Conservation (phyloP, 2,888 invertebrate genomes). For the Girardia tigrina region DNA sequence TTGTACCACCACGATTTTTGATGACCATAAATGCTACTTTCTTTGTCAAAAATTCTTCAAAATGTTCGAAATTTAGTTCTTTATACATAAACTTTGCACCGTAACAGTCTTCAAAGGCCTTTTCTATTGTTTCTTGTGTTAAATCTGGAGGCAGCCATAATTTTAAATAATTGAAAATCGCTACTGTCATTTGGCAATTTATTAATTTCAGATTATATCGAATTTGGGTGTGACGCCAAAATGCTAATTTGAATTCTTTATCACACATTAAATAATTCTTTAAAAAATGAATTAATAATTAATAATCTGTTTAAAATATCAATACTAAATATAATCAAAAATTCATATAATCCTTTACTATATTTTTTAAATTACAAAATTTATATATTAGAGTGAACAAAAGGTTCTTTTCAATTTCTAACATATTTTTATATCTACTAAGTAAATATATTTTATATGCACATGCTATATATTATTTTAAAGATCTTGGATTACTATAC, state of each 20-base stretch:
- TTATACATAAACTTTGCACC: neutral
- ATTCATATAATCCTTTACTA: too few relatives aligned
- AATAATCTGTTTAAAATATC: too few relatives aligned
- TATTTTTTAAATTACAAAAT: too few relatives aligned
- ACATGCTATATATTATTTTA: too few relatives aligned
- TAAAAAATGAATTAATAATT: too few relatives aligned
- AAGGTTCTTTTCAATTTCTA: too few relatives aligned
- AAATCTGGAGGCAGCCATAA: slow-evolving; percentile 16
- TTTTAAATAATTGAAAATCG: neutral
- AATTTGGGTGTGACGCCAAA: neutral
- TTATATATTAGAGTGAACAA: too few relatives aligned
- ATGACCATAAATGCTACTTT: neutral
- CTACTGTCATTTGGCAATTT: neutral
- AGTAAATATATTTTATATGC: too few relatives aligned
- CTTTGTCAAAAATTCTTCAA: neutral
- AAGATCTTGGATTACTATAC: too few relatives aligned
- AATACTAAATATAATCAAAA: too few relatives aligned
- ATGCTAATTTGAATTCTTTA: slow-evolving; percentile 9
- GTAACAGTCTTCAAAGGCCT: neutral
- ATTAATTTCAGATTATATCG: slow-evolving; percentile 10
- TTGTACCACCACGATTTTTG: neutral
- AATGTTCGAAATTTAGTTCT: neutral
- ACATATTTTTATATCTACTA: too few relatives aligned
- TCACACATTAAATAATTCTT: too few relatives aligned
- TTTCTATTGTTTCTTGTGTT: neutral